Base-by-base conservation (phyloP, 2,888 invertebrate genomes). In the Drosophila borborema region DNA sequence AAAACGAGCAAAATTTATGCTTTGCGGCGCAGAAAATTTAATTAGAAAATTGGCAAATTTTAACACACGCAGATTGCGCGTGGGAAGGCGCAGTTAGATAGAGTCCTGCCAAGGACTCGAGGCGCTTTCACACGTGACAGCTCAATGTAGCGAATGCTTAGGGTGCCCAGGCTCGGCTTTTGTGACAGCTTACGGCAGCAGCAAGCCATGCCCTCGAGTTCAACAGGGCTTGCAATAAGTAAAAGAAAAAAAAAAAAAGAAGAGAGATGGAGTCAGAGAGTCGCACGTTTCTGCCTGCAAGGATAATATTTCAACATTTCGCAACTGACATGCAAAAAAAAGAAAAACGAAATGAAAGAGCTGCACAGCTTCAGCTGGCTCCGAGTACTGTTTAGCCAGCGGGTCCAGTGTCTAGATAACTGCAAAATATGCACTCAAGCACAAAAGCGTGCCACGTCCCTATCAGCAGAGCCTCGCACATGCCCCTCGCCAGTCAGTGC, bases 211-310 rank as follows among this genome's bases (percentile, higher is more conserved):
- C 72, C 87, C 81, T 64, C 80, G 53, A 80, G 75, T 69, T 64
- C 40, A 61, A 60, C 55, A 53, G 62, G 58, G 72, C 60, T 76
- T 56, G 41, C 62, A 49, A 48, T 54, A 36, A 63, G 40, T 34
- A 31, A 48, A 49, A 40, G 34, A 16, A n/a, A 53, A 45, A 40
- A 28, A 40, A 72, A 63, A 56, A 51, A 74, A 63, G 48, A 64
- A 18, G 45, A 16, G 28, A 53, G 45, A 53, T 40, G 41, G n/a
- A 77, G 74, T 68, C 81, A 80, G 87, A 80, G 86, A 89, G 82
- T 91, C 81, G 89, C 91, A 91, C 91, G 91, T 91, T 89, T 86
- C 88, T 90, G 91, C 89, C 91, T 91, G 84, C 85, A 80, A 91
- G 91, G 83, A 88, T 91, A 91, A 91, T 91, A 91, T 91, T 91